Evolutionary conservation across 2,888 invertebrate genomes (phyloP).

Genomic region (Drosophila pseudotakahashii): DNA sequence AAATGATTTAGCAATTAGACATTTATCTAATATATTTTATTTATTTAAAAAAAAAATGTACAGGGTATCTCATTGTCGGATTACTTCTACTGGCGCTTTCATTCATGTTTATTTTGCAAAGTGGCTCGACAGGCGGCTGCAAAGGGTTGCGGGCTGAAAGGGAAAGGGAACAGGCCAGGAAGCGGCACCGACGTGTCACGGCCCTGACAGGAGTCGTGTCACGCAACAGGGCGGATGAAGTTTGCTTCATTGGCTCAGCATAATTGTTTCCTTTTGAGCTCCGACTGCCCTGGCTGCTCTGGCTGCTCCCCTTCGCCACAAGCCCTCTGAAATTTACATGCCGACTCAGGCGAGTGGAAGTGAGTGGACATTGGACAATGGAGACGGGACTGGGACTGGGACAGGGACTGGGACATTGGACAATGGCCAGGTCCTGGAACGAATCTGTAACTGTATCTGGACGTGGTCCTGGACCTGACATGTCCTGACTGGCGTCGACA

Average conservation of each 20-base stretch:
- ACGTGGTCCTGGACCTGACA: constrained; percentile 18
- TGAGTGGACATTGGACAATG: constrained; percentile 18
- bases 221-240: constrained; percentile 59
- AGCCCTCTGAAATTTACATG: constrained; percentile 59
- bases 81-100: too few species aligned
- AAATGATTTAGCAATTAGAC: too few species aligned
- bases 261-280: constrained; percentile 70
- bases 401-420: not conserved
- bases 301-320: constrained; percentile 10
- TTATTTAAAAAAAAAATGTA: too few species aligned
- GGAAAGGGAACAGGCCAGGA: not conserved
- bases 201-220: constrained; percentile 53
- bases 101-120: constrained; percentile 69
- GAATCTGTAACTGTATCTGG: constrained; percentile 6
- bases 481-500: constrained; percentile 40
- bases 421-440: not conserved
- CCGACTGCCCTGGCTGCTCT: constrained; percentile 34
- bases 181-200: constrained; percentile 32
- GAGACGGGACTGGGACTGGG: constrained; percentile 2
- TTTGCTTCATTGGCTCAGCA: constrained; percentile 73
- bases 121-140: constrained; percentile 54
- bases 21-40: too few species aligned
- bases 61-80: too few species aligned
- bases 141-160: not conserved
- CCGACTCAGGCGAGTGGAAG: constrained; percentile 19